These are phyloP conservation scores for Turritopsis rubra DNA, from an alignment of 30 jellyfish, hydroid and myxozoan genomes.

Conservation along the genomic window DNA sequence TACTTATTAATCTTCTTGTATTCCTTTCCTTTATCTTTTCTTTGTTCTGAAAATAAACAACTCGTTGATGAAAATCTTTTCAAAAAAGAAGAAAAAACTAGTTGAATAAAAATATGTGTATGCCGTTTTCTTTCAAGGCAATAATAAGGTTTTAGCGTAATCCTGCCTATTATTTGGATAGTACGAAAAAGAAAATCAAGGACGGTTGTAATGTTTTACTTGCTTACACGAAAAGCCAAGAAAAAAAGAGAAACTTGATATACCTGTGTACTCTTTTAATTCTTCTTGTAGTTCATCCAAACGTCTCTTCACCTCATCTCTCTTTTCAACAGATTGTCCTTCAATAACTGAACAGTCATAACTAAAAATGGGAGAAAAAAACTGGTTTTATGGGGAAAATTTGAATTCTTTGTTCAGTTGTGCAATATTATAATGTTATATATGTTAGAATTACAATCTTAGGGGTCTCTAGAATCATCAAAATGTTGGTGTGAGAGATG, in stretches of 20 bases:
- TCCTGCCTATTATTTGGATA: too few species aligned
- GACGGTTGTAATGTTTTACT: too few species aligned
- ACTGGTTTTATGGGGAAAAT: too few species aligned
- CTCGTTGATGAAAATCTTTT: background rate
- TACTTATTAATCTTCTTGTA: constrained; percentile 52
- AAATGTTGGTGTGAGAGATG: too few species aligned
- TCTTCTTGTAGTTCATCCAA: constrained; percentile 43
- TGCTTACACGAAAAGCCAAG: too few species aligned
- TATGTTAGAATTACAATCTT: background rate
- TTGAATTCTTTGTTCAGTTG: background rate
- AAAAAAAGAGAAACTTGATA: background rate
- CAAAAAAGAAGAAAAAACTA: background rate
- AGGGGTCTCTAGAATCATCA: too few species aligned
- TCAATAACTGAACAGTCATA: constrained; percentile 44
- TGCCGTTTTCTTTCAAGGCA: too few species aligned
- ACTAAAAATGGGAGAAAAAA: constrained; percentile 15
- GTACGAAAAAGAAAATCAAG: too few species aligned
- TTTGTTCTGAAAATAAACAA: constrained; percentile 43
- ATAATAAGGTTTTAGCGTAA: too few species aligned
- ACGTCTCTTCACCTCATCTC: constrained; percentile 43
- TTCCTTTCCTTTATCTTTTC: constrained; percentile 53
- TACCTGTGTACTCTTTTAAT: constrained; percentile 49
- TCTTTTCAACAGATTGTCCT: constrained; percentile 36
- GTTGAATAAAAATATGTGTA: too few species aligned
- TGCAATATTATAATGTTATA: background rate